phyloP scores from a whole-genome alignment of 2,113 vertebrate species.

The Symphodus melops region DNA sequence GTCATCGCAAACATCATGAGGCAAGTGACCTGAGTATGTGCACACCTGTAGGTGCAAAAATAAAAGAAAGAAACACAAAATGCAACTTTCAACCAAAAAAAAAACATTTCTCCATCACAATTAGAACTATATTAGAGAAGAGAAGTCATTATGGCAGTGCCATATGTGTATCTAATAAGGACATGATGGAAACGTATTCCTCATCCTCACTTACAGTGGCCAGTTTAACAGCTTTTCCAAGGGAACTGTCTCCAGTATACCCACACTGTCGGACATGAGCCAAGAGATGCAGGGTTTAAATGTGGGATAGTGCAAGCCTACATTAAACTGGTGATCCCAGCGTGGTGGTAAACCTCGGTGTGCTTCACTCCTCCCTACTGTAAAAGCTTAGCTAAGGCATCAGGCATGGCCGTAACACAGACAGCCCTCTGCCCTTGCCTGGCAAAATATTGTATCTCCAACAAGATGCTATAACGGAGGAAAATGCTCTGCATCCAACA shows the following conservation, averaged over 20 bases:
- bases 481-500: not conserved
- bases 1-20: slow-evolving; percentile 31
- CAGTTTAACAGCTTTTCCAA: slow-evolving; percentile 81
- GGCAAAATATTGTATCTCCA: slow-evolving; percentile 15
- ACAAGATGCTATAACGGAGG: slow-evolving; percentile 12
- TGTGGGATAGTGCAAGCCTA: slow-evolving; percentile 54
- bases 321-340: slow-evolving; percentile 76
- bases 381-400: slow-evolving; percentile 75
- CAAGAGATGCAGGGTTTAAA: slow-evolving; percentile 79
- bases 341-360: slow-evolving; percentile 74
- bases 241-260: slow-evolving; percentile 63
- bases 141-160: slow-evolving; percentile 28
- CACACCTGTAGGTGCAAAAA: slow-evolving; percentile 36
- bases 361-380: slow-evolving; percentile 80
- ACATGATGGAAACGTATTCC: slow-evolving; percentile 79
- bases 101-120: slow-evolving; percentile 4
- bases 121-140: slow-evolving; percentile 3
- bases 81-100: not conserved
- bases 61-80: slow-evolving; percentile 2
- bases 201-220: slow-evolving; percentile 62
- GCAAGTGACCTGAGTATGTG: slow-evolving; percentile 30
- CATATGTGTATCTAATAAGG: slow-evolving; percentile 49
- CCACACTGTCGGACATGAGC: slow-evolving; percentile 51
- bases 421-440: slow-evolving; percentile 12
- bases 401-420: slow-evolving; percentile 39